These are phyloP conservation scores for Polypterus bichir DNA, from an alignment of 2,113 vertebrate species.

Conservation along the genomic window DNA sequence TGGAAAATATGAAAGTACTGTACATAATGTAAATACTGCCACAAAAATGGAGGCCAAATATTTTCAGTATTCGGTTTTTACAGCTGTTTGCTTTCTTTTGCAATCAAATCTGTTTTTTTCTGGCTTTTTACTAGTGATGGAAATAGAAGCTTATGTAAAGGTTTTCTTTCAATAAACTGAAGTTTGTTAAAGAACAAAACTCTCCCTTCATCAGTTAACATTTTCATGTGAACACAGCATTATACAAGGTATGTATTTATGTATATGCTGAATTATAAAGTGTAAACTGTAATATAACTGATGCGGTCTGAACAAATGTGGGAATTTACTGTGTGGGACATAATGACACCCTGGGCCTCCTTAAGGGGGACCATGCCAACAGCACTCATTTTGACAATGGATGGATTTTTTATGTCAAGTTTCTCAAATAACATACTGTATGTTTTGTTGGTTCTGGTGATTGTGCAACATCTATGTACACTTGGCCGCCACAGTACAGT, in stretches of 20 bases:
- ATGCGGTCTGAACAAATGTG: no score
- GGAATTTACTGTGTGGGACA: no score
- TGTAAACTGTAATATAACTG: no score
- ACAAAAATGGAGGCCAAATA: constrained; percentile 68
- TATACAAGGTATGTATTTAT: not conserved
- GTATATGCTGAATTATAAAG: no score
- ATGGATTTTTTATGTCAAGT: no score
- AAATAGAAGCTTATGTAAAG: constrained; percentile 70
- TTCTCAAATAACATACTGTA: no score
- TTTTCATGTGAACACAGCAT: not conserved
- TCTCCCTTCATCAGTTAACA: not conserved
- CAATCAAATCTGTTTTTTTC: constrained; percentile 57
- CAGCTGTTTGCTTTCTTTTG: constrained; percentile 67
- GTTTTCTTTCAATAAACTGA: constrained; percentile 78
- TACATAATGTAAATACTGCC: constrained; percentile 73
- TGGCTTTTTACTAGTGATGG: constrained; percentile 67
- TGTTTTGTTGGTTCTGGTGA: no score
- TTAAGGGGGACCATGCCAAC: no score
- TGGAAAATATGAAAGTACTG: constrained; percentile 63
- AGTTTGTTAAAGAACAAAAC: constrained; percentile 54
- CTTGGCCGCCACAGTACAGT: no score
- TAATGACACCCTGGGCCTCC: no score
- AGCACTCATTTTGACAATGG: no score
- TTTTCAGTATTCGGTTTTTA: constrained; percentile 82
- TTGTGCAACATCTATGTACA: no score